phyloP scores from a whole-genome alignment of 2,113 vertebrate species.

The Charina bottae region DNA sequence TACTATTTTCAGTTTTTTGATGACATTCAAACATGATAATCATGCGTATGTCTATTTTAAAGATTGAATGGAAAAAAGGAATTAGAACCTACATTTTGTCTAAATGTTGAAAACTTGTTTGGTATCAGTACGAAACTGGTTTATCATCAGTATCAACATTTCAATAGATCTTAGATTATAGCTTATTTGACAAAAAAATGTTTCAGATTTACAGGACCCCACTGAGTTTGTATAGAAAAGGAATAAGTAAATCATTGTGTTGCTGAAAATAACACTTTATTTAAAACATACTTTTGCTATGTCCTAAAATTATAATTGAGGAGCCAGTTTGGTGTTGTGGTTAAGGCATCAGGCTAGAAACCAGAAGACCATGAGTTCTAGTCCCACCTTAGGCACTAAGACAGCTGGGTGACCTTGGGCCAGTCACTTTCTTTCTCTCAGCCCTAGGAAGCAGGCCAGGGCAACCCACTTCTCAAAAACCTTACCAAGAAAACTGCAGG shows the following conservation, averaged over 20 bases:
- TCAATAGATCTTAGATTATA: neutral
- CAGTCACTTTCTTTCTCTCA: too few relatives aligned
- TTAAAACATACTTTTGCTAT: neutral
- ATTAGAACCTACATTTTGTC: neutral
- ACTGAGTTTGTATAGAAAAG: neutral
- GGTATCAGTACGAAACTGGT: neutral
- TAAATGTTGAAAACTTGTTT: neutral
- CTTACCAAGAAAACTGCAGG: too few relatives aligned
- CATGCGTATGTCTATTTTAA: neutral
- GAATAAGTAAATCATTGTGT: neutral
- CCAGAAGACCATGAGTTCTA: too few relatives aligned
- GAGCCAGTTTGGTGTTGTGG: too few relatives aligned
- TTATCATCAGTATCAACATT: neutral
- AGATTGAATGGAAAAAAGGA: neutral
- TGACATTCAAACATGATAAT: neutral
- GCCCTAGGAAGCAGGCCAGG: too few relatives aligned
- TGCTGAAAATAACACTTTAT: neutral
- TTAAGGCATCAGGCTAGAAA: too few relatives aligned
- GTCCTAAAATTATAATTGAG: neutral
- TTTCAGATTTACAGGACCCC: neutral
- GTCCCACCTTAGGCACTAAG: too few relatives aligned
- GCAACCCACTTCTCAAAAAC: too few relatives aligned
- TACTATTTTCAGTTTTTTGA: neutral
- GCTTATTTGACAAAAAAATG: neutral
- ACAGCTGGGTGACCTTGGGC: too few relatives aligned